These are phyloP conservation scores for Drosophila eohydei DNA, from an alignment of 2,888 invertebrate genomes.

Conservation along the genomic window DNA sequence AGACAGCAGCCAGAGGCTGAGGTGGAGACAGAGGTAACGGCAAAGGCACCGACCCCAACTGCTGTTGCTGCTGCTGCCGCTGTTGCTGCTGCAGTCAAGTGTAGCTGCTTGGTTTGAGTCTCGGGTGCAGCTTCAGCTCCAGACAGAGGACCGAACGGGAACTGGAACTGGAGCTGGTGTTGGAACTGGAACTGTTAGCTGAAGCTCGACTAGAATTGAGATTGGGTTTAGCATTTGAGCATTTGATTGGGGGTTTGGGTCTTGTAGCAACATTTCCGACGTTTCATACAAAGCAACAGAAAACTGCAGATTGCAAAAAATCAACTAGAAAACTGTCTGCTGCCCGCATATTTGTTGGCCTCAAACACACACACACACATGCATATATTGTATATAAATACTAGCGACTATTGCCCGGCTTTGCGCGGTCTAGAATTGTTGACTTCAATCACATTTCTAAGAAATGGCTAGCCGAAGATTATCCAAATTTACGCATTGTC, in stretches of 20 bases:
- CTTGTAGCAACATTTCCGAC: conserved; percentile 75
- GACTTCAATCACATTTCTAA: neutral
- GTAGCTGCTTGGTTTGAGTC: conserved; percentile 30
- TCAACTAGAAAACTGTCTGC: conserved; percentile 68
- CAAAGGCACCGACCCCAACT: conserved; percentile 9
- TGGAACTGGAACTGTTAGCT: conserved; percentile 18
- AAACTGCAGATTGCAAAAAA: conserved; percentile 80
- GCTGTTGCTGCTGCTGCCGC: neutral
- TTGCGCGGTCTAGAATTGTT: neutral
- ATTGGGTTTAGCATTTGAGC: conserved; percentile 18
- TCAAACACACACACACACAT: conserved; percentile 44
- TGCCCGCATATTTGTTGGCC: conserved; percentile 62
- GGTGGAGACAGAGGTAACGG: conserved; percentile 7
- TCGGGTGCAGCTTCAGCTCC: conserved; percentile 55
- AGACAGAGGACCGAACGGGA: conserved; percentile 38
- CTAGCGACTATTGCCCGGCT: neutral
- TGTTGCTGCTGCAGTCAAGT: conserved; percentile 35
- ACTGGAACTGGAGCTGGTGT: conserved; percentile 4
- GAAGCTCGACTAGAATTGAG: conserved; percentile 8
- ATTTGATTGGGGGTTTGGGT: conserved; percentile 13
- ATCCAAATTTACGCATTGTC: too few species aligned
- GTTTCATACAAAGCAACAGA: conserved; percentile 72
- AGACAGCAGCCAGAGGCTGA: conserved; percentile 36
- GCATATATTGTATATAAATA: conserved; percentile 33
- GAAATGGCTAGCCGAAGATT: neutral